These are phyloP conservation scores for Mystacides longicornis DNA, from an alignment of 2,888 invertebrate genomes.

Conservation along the genomic window DNA sequence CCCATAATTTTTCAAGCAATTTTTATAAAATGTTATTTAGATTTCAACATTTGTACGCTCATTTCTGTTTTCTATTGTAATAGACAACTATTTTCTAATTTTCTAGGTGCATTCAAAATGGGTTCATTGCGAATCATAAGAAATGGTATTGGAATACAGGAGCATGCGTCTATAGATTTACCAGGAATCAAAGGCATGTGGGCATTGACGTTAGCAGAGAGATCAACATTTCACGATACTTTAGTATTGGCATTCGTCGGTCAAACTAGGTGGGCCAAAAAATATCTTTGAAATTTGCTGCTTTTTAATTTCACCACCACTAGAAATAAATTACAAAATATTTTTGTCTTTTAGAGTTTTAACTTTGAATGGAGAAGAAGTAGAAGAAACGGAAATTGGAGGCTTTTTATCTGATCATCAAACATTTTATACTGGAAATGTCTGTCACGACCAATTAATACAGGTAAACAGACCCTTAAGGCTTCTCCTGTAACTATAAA, in stretches of 20 bases:
- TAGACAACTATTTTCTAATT: not conserved
- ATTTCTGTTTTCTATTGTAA: no score
- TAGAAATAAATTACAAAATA: no score
- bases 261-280: slow-evolving; percentile 64
- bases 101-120: slow-evolving; percentile 82
- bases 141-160: slow-evolving; percentile 98
- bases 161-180: slow-evolving; percentile 94
- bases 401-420: slow-evolving; percentile 90
- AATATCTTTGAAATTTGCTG: slow-evolving; percentile 7
- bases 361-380: slow-evolving; percentile 88
- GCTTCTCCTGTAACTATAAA: no score
- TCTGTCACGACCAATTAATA: slow-evolving; percentile 72
- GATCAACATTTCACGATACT: slow-evolving; percentile 70
- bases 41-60: no score
- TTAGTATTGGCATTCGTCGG: slow-evolving; percentile 95
- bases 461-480: no score
- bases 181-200: slow-evolving; percentile 98
- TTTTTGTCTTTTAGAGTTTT: slow-evolving; percentile 54
- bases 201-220: slow-evolving; percentile 60
- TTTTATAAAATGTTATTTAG: no score
- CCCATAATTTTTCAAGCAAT: no score
- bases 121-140: slow-evolving; percentile 94
- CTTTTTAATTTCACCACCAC: no score
- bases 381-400: slow-evolving; percentile 91
- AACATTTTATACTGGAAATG: slow-evolving; percentile 92